Conservation (phyloP, 2,888 invertebrate genomes). For the Tipula vernalis region DNA sequence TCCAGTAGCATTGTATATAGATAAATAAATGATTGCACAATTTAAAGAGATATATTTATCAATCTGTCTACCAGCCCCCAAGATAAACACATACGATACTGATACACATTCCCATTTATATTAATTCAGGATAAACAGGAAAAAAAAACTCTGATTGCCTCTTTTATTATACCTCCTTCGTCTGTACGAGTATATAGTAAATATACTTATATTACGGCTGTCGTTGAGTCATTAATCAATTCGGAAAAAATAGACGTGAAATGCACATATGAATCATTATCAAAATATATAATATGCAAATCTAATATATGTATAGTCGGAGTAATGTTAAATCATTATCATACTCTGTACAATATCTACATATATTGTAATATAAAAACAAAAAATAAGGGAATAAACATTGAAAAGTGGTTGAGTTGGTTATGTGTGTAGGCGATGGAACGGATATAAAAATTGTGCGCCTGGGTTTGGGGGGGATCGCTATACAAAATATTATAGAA, state of each 20-base stretch:
- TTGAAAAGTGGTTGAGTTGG: background rate
- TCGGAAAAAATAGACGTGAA: background rate
- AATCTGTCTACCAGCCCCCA: constrained; percentile 4
- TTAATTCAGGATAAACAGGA: background rate
- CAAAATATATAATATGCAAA: background rate
- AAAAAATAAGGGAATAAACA: background rate
- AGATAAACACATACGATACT: background rate
- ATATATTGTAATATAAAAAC: background rate
- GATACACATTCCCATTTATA: background rate
- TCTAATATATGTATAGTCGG: background rate
- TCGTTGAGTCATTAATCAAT: constrained; percentile 4
- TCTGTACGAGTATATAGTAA: background rate
- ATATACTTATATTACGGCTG: background rate
- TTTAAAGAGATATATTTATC: background rate
- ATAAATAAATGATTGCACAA: background rate
- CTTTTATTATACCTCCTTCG: background rate
- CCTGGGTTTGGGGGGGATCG: background rate
- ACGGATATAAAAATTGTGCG: background rate
- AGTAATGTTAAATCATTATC: background rate
- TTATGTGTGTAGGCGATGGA: background rate
- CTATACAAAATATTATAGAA: background rate
- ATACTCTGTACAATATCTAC: background rate
- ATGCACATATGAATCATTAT: constrained; percentile 4
- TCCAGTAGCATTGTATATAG: background rate
- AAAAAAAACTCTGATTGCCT: background rate